These are phyloP conservation scores for Gandaritis pyraliata DNA, from an alignment of 2,888 invertebrate species.

Conservation along the genomic window DNA sequence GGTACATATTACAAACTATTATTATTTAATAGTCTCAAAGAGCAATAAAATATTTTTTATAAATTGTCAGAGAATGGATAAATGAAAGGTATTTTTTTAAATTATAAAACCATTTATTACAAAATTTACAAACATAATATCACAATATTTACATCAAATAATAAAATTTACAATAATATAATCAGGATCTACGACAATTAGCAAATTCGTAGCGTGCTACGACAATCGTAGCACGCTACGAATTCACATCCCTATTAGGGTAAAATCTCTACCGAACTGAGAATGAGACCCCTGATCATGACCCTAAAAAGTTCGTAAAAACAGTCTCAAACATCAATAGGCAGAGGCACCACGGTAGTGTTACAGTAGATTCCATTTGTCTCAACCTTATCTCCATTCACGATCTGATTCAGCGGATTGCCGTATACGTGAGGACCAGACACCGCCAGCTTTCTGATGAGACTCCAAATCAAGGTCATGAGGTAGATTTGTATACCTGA, in stretches of 20 bases:
- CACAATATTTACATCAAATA: conserved; percentile 16
- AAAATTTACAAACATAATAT: conserved; percentile 20
- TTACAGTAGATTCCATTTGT: conserved; percentile 50
- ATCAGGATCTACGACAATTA: too few relatives aligned
- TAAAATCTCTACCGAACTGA: too few relatives aligned
- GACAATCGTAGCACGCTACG: conserved; percentile 19
- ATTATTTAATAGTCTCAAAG: too few relatives aligned
- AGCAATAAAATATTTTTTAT: too few relatives aligned
- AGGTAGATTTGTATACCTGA: conserved; percentile 68
- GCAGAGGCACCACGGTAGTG: conserved; percentile 46
- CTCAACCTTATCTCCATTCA: conserved; percentile 61
- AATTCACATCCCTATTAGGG: too few relatives aligned
- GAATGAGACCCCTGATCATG: too few relatives aligned
- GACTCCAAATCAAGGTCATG: conserved; percentile 61
- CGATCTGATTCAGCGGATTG: conserved; percentile 67
- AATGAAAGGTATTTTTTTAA: too few relatives aligned
- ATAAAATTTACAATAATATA: too few relatives aligned
- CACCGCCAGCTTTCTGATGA: conserved; percentile 62
- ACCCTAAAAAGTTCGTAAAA: background rate
- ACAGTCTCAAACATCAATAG: conserved; percentile 32
- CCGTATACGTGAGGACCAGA: conserved; percentile 58
- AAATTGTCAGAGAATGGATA: too few relatives aligned
- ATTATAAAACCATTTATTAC: conserved; percentile 8
- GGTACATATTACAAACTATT: too few relatives aligned
- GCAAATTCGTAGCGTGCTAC: conserved; percentile 11